These are phyloP conservation scores for Tetragonisca angustula DNA, from an alignment of 2,888 invertebrate genomes.

Conservation along the genomic window DNA sequence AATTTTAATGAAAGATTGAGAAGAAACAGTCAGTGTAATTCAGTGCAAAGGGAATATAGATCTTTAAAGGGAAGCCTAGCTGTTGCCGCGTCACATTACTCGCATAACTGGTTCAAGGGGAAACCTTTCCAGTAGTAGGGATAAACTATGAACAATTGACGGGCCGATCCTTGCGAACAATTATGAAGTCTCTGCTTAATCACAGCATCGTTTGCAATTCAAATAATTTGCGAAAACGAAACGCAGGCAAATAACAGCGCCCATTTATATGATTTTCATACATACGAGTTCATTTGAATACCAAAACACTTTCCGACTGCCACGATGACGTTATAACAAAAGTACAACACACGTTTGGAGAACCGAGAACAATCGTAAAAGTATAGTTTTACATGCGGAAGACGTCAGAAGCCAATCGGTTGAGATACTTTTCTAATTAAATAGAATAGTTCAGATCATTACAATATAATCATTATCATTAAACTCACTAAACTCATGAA, in stretches of 20 bases:
- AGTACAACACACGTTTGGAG: not conserved
- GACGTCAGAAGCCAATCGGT: too few species aligned
- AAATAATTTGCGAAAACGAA: not conserved
- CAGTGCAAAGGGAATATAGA: not conserved
- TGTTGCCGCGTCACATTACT: not conserved
- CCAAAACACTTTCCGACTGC: not conserved
- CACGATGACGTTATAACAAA: not conserved
- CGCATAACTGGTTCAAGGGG: constrained; percentile 6
- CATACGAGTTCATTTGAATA: not conserved
- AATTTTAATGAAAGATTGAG: not conserved
- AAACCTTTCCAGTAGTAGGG: not conserved
- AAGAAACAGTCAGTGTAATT: not conserved
- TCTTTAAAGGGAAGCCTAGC: not conserved
- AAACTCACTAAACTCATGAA: too few species aligned
- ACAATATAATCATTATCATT: too few species aligned
- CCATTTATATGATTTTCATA: not conserved
- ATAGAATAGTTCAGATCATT: too few species aligned
- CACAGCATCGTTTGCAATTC: not conserved
- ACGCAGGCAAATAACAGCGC: not conserved
- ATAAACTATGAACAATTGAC: constrained; percentile 1
- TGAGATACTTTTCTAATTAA: too few species aligned
- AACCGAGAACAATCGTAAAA: not conserved
- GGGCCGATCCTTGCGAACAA: not conserved
- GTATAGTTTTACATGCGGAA: too few species aligned
- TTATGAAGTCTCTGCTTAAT: not conserved